Evolutionary conservation across 2,113 vertebrate genomes (phyloP).

Genomic region (Fulmarus glacialis): DNA sequence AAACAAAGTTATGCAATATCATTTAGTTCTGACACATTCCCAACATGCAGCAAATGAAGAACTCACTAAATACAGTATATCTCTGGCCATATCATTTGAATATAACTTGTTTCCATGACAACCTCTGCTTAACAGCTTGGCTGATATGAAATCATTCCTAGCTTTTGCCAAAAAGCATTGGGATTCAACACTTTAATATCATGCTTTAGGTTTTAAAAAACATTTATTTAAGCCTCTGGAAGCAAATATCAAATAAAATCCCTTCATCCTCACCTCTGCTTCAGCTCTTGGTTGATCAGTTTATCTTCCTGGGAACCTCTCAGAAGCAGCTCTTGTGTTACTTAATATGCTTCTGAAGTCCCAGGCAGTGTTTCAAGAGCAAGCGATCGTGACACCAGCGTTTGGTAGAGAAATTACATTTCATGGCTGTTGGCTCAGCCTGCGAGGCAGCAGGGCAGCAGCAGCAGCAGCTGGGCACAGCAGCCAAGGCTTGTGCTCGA

Average conservation of each 20-base stretch:
- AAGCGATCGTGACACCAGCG: conserved; percentile 45
- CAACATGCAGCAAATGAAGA: conserved; percentile 69
- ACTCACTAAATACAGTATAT: conserved; percentile 70
- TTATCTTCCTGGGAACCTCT: conserved; percentile 21
- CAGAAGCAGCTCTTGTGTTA: conserved; percentile 25
- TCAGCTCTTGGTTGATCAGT: background rate
- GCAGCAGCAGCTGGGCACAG: conserved; percentile 22
- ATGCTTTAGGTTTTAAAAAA: conserved; percentile 22
- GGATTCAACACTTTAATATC: conserved; percentile 45
- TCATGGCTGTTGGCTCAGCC: conserved; percentile 29
- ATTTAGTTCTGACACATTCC: conserved; percentile 68
- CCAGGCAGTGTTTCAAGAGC: conserved; percentile 57
- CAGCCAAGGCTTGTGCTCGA: background rate
- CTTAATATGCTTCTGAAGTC: conserved; percentile 55
- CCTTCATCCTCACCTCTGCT: conserved; percentile 41
- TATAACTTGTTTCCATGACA: conserved; percentile 79
- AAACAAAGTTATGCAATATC: conserved; percentile 71
- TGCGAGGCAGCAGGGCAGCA: background rate
- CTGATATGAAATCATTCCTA: conserved; percentile 73
- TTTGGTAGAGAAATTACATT: conserved; percentile 47
- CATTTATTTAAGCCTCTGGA: conserved; percentile 52
- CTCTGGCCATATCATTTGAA: conserved; percentile 72
- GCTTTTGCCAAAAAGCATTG: conserved; percentile 66
- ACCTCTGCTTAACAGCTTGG: conserved; percentile 73
- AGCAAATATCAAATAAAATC: conserved; percentile 45